Evolutionary conservation across 2,113 vertebrate species (phyloP).

Genomic region (Stomatorhinus ivindoensis): DNA sequence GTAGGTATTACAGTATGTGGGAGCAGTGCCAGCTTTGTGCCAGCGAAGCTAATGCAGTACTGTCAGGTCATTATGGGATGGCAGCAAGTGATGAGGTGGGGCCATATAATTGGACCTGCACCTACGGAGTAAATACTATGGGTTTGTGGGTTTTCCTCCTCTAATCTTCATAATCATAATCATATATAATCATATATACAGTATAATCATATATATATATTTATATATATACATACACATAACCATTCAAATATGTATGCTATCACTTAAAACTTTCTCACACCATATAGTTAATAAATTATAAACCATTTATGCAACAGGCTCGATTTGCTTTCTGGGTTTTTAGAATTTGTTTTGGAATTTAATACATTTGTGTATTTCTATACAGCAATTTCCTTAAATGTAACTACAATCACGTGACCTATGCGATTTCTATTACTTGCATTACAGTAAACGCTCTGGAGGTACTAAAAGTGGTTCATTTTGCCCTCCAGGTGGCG

Average conservation of each 20-base stretch:
- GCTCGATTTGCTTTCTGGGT: not conserved
- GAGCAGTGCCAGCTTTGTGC: not conserved
- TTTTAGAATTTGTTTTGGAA: not conserved
- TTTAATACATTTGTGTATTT: not conserved
- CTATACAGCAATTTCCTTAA: not conserved
- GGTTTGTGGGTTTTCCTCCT: not conserved
- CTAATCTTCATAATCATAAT: too few relatives aligned
- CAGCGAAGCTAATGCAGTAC: not conserved
- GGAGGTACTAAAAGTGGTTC: not conserved
- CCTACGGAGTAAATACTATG: not conserved
- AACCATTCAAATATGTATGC: not conserved
- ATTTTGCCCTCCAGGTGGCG: constrained; percentile 20
- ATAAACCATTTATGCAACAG: not conserved
- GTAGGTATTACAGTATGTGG: not conserved
- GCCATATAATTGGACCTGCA: not conserved
- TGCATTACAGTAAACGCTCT: not conserved
- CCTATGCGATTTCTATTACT: not conserved
- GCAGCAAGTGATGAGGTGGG: not conserved
- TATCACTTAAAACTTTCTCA: not conserved
- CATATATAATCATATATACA: too few relatives aligned
- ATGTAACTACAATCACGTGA: not conserved
- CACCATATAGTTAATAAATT: not conserved
- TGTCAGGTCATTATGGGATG: not conserved
- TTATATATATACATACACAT: not conserved
- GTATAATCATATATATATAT: too few relatives aligned